Evolutionary conservation across 1,140 invertebrate species (phyloP).

Genomic region (Bombus fervidus): DNA sequence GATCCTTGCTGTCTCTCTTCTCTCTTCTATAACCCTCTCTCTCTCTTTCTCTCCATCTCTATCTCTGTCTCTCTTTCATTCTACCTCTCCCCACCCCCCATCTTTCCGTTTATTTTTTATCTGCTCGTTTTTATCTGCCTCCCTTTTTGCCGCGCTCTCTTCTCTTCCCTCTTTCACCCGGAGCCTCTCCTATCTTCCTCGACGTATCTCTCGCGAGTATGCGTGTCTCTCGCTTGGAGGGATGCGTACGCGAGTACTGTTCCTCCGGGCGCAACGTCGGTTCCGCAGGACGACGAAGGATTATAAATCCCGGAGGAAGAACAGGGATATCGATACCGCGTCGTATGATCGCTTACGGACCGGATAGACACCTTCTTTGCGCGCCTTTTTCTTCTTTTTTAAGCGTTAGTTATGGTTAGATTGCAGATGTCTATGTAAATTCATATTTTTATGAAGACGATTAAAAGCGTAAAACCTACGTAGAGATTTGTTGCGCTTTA

Average conservation of each 20-base stretch:
- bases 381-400: not conserved
- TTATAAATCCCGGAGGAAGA: conserved; percentile 45
- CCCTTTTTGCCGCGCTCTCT: not conserved
- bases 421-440: not conserved
- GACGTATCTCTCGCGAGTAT: conserved; percentile 2
- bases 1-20: not conserved
- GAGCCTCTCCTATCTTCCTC: not conserved
- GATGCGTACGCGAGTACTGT: conserved; percentile 7
- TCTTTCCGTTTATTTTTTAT: conserved; percentile 28
- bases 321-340: conserved; percentile 39
- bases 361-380: conserved; percentile 16
- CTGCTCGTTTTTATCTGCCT: not conserved
- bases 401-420: not conserved
- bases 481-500: not conserved
- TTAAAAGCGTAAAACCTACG: not conserved
- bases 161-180: not conserved
- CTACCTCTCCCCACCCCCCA: not conserved
- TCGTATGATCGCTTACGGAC: conserved; percentile 21
- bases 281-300: conserved; percentile 8
- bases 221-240: conserved; percentile 18
- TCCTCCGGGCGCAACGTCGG: not conserved
- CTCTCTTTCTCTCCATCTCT: not conserved
- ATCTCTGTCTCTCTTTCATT: not conserved
- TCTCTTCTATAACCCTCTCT: conserved; percentile 1
- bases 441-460: not conserved